These are phyloP conservation scores for Schizaphis graminum DNA, from an alignment of 2,888 invertebrate species.

Conservation along the genomic window DNA sequence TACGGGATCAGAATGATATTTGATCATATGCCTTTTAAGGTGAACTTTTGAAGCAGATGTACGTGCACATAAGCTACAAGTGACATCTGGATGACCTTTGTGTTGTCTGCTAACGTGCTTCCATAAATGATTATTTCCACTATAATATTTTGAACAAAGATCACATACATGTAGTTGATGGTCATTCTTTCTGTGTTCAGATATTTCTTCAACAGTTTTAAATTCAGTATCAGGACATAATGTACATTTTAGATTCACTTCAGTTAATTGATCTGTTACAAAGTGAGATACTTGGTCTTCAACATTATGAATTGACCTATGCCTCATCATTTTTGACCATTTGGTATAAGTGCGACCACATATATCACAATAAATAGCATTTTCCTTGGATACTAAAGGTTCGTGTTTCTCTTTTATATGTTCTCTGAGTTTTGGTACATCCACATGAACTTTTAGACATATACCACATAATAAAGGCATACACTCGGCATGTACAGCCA, in stretches of 20 bases:
- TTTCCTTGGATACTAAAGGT: constrained; percentile 72
- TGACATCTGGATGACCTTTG: constrained; percentile 75
- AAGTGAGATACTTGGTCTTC: constrained; percentile 68
- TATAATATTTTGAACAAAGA: constrained; percentile 76
- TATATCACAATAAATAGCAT: constrained; percentile 72
- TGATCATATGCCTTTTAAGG: constrained; percentile 73
- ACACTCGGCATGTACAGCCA: constrained; percentile 73
- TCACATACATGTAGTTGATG: constrained; percentile 76
- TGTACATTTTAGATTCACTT: constrained; percentile 68
- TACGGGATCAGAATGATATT: constrained; percentile 68
- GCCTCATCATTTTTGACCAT: constrained; percentile 73
- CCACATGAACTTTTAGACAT: constrained; percentile 73
- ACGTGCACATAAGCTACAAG: constrained; percentile 75
- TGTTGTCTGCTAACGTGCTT: constrained; percentile 77
- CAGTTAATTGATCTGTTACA: constrained; percentile 67
- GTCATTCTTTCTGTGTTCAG: constrained; percentile 73
- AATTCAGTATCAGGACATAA: constrained; percentile 70
- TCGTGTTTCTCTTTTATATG: constrained; percentile 72
- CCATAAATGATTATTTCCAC: constrained; percentile 76
- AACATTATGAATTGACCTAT: constrained; percentile 72
- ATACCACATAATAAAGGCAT: constrained; percentile 73
- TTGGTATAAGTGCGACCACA: constrained; percentile 73
- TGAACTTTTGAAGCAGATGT: constrained; percentile 76
- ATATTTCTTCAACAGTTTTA: constrained; percentile 73
- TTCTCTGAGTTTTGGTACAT: constrained; percentile 71